Conservation (phyloP, 2,113 vertebrate genomes). For the Vicugna pacos region DNA sequence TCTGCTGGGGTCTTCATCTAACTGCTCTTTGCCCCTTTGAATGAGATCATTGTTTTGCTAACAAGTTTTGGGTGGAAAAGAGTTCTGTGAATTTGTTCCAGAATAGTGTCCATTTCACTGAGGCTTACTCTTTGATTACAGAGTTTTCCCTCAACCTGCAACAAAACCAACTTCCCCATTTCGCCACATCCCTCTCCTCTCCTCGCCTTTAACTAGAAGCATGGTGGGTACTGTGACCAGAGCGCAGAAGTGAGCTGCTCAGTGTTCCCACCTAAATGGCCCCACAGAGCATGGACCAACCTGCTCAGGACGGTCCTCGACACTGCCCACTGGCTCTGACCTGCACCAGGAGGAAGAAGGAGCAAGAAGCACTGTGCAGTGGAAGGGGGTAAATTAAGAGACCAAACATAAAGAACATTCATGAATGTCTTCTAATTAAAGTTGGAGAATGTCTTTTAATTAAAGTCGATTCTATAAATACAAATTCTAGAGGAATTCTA, state of each 20-base stretch:
- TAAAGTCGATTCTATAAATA: background rate
- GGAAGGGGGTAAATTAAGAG: background rate
- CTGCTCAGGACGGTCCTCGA: too few species aligned
- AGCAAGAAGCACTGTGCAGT: background rate
- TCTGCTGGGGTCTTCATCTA: background rate
- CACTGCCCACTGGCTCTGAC: background rate
- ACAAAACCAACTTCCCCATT: background rate
- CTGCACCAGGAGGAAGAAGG: background rate
- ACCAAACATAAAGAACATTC: background rate
- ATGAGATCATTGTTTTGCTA: conserved; percentile 69
- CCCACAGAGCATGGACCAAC: background rate
- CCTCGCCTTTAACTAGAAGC: background rate
- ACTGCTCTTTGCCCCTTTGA: background rate
- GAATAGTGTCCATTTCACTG: background rate
- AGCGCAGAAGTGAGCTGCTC: background rate
- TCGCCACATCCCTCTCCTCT: background rate
- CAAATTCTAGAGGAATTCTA: background rate
- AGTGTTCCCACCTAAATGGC: background rate
- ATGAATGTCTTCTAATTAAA: background rate
- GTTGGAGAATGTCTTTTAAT: background rate
- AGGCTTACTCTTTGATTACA: background rate
- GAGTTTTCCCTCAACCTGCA: background rate
- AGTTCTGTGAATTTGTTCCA: conserved; percentile 10
- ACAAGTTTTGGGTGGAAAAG: conserved; percentile 14
- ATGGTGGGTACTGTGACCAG: background rate